Evolutionary conservation across 2,113 vertebrate genomes (phyloP), one percentile per base, ranked within the genome.

Genomic region (Myocastor coypus): DNA sequence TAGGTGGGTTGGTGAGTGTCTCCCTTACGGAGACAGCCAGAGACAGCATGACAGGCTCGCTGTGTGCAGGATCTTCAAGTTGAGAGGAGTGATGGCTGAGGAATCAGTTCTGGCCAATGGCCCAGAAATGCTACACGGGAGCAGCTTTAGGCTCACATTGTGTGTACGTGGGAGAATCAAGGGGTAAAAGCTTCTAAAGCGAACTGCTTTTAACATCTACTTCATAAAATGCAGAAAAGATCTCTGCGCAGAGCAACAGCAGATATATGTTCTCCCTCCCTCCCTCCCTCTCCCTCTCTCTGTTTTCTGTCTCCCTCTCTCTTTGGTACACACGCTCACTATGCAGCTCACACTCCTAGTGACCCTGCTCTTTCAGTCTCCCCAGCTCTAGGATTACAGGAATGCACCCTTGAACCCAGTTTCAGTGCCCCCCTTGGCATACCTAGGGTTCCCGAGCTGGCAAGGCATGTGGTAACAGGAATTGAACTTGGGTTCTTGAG

Each of bases 151-250:
- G 83, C 61, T 85, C n/a, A 22, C 66, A 20, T n/a, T 88, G 40
- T 88, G 22, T 16, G 22, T 61, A 32, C 42, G 92, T 94, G 84
- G 64, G 8, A 73, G 89, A 88, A 8, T 32, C 81, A 78, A 61
- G 24, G 13, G 19, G 32, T n/a, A 89, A 57, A 28, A 0, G 7
- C 26, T n/a, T 88, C 30, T 64, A 83, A 40, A 68, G 40, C 80
- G 20, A 88, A 92, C 14, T 34, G 13, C 7, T 28, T 81, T 92
- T 87, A 66, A 37, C 68, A 57, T 11, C 24, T 68, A 59, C 59
- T 66, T 90, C 1, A 91, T 73, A 91, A 94, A 87, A 66, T 40
- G 64, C 24, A 85, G 12, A 90, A 52, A 64, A 68, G 59, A 34
- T 32, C 24, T 91, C 17, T 42, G 30, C 12, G 32, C 52, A 82